phyloP scores from a whole-genome alignment of 2,797 vertebrate species.

The Mus caroli region DNA sequence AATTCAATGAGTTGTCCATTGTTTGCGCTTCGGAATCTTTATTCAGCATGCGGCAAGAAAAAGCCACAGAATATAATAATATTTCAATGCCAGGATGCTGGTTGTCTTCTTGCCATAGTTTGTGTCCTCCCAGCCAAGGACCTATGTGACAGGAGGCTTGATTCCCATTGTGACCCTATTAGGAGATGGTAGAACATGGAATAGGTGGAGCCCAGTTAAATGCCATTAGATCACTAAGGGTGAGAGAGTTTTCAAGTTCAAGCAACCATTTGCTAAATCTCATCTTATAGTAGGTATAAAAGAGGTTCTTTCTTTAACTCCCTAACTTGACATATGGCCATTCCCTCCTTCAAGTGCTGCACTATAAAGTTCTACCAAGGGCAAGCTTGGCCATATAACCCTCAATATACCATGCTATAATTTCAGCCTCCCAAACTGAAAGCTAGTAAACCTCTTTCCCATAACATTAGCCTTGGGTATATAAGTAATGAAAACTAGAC shows the following conservation, averaged over 20 bases:
- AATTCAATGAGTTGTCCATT: rapidly evolving
- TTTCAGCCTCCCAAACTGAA: neutral
- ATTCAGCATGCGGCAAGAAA: neutral
- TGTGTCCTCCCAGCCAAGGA: neutral
- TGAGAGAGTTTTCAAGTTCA: neutral
- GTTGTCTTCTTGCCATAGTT: neutral
- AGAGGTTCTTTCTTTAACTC: neutral
- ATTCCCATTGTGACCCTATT: neutral
- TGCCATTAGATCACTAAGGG: neutral
- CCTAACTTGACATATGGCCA: neutral
- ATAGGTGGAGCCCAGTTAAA: neutral
- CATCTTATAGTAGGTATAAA: neutral
- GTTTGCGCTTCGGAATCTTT: neutral
- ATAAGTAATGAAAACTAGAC: neutral
- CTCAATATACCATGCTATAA: neutral
- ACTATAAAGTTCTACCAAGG: no score
- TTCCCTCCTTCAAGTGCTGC: neutral
- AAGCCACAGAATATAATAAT: neutral
- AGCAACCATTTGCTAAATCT: neutral
- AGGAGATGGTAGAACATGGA: neutral
- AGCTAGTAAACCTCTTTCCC: neutral
- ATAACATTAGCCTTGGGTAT: neutral
- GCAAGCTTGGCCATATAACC: neutral
- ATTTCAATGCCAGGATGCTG: neutral
- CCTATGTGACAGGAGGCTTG: neutral